Conservation (phyloP, 2,113 vertebrate genomes). For the Gavialis gangeticus region DNA sequence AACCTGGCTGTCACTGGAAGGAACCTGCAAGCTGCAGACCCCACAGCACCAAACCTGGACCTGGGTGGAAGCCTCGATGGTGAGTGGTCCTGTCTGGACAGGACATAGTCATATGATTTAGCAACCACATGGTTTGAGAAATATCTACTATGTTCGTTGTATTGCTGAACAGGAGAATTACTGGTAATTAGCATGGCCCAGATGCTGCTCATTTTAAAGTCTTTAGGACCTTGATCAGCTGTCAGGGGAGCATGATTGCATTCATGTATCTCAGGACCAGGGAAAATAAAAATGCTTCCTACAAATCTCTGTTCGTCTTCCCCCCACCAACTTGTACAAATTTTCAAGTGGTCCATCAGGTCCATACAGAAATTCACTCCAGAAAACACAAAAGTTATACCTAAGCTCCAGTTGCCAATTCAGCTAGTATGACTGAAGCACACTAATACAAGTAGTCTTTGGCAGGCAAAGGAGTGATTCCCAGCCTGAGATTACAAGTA, state of each 20-base stretch:
- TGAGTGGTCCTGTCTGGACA: too few relatives aligned
- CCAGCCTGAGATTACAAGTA: neutral
- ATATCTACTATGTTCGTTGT: neutral
- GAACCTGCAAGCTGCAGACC: too few relatives aligned
- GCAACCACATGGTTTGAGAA: rapidly evolving
- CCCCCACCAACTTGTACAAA: neutral
- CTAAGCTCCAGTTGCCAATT: too few relatives aligned
- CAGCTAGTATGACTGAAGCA: too few relatives aligned
- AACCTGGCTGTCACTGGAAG: too few relatives aligned
- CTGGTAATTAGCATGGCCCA: neutral
- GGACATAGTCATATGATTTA: rapidly evolving
- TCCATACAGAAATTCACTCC: too few relatives aligned
- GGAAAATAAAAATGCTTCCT: neutral
- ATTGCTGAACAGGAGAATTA: neutral
- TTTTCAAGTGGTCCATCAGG: neutral
- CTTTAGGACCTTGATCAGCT: rapidly evolving
- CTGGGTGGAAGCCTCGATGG: too few relatives aligned
- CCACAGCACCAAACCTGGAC: too few relatives aligned
- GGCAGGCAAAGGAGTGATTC: too few relatives aligned
- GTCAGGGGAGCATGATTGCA: neutral
- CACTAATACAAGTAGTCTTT: too few relatives aligned
- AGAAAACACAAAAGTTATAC: too few relatives aligned
- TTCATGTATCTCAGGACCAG: neutral
- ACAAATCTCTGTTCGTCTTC: neutral
- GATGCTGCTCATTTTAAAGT: neutral